phyloP scores from a whole-genome alignment of 2,888 invertebrate genomes.

The Lagria hirta region DNA sequence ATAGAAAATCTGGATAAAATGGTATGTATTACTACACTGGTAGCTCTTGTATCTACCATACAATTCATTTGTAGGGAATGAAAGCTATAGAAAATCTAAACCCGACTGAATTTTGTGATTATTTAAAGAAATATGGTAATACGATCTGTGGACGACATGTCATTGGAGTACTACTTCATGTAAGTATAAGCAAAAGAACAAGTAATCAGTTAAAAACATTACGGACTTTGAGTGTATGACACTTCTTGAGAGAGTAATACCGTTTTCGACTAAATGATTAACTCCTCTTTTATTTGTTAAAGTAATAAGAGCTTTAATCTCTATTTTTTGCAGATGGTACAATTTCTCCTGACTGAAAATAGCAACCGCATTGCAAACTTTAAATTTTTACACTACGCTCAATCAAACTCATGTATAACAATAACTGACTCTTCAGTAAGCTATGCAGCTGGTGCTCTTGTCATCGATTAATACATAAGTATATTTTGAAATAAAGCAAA shows the following conservation, averaged over 20 bases:
- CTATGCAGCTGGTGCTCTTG: constrained; percentile 92
- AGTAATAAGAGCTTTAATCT: constrained; percentile 1
- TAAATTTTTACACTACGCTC: constrained; percentile 95
- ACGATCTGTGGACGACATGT: constrained; percentile 99
- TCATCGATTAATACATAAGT: constrained; percentile 62
- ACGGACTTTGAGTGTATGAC: not conserved
- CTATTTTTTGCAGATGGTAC: constrained; percentile 60
- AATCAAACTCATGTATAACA: constrained; percentile 89
- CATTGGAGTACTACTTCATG: constrained; percentile 92
- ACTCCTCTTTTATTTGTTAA: constrained; percentile 31
- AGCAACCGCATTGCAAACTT: constrained; percentile 63
- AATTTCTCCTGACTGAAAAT: constrained; percentile 60
- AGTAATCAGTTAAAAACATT: not conserved
- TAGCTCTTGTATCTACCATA: not conserved
- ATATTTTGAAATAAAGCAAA: too few relatives aligned
- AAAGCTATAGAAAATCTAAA: constrained; percentile 90
- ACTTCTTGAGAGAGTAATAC: not conserved
- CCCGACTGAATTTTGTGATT: constrained; percentile 85
- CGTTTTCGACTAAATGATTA: not conserved
- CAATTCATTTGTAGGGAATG: constrained; percentile 78
- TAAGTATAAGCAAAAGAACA: constrained; percentile 48
- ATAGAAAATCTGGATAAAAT: constrained; percentile 91
- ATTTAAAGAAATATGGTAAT: constrained; percentile 92
- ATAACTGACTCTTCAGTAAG: constrained; percentile 95
- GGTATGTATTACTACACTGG: constrained; percentile 55